phyloP scores from a whole-genome alignment of 2,888 invertebrate genomes.

The Hypselothyrea guttata region DNA sequence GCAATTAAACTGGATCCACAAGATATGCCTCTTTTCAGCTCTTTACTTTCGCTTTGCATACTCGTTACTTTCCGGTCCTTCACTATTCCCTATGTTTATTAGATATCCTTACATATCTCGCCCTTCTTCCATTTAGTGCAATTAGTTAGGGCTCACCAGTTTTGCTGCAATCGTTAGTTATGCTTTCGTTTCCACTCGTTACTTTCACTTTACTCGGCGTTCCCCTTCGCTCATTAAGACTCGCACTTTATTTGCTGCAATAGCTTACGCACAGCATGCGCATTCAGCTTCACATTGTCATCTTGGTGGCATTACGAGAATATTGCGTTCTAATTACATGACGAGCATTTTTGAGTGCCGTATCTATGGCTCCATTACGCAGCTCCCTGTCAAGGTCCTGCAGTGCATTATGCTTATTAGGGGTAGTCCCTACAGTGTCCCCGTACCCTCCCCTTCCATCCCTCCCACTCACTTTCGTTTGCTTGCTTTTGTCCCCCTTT shows the following conservation, averaged over 20 bases:
- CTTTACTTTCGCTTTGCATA: no score
- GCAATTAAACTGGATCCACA: no score
- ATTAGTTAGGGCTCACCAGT: no score
- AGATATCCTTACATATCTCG: no score
- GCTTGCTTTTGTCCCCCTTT: constrained; percentile 18
- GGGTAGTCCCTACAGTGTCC: constrained; percentile 19
- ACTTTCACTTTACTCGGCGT: no score
- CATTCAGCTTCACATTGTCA: constrained; percentile 4
- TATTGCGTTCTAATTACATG: constrained; percentile 38
- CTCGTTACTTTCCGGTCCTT: no score
- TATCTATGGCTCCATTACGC: constrained; percentile 44
- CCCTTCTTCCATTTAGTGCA: no score
- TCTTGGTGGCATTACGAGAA: constrained; percentile 2
- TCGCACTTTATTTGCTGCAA: neutral
- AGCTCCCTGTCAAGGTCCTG: constrained; percentile 45
- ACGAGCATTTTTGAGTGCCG: constrained; percentile 24
- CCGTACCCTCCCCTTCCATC: neutral
- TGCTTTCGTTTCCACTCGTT: neutral
- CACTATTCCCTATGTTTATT: no score
- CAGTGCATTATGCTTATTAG: constrained; percentile 62
- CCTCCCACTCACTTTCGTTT: neutral
- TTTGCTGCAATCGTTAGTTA: no score
- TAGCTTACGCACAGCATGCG: neutral
- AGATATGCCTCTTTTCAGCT: no score
- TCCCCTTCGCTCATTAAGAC: neutral